Evolutionary conservation across 1,140 invertebrate genomes (phyloP), one percentile per base, ranked within the genome.

Genomic region (Stegodyphus dumicola): DNA sequence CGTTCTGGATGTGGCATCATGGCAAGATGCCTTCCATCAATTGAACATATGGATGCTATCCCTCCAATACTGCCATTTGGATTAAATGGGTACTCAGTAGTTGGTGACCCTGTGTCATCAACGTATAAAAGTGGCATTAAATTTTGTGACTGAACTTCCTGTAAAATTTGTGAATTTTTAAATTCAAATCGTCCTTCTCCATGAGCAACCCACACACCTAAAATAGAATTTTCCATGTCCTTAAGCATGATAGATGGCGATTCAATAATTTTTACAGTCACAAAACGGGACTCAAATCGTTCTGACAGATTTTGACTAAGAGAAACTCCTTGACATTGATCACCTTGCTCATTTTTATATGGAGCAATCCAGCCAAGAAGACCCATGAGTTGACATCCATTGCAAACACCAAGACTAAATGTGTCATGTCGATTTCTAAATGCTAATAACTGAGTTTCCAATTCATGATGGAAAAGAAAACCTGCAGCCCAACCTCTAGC

Each of bases 1-100:
- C 98, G 93, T 91, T 99, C 98, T 0, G 98, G 98, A 92, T 99
- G 98, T 13, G 98, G 98, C 98, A 99, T 99, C 92, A 99, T 94
- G 0, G 97, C 98, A 84, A 99, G 92, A 91, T 99, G 97, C 49
- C 97, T 93, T 0, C 98, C 98, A 92, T 99, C 94, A 6, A 88
- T 83, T 0, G 97, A 99, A 88, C 95, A 96, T 71, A 99, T 90
- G 17, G 94, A 97, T 67, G 97, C 97, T 77, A 98, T 93, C 33
- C 96, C 96, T 77, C 92, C 94, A 92, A 91, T 90, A 88, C 95
- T 96, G 75, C 97, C 97, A 91, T 99, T 99, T 2, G 97, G 97
- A 92, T 99, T 99, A 91, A 96, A 93, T 0, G 97, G 97, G 91
- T 99, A 99, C 0, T 88, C 88, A 90, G 94, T 93, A 0, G 97